Evolutionary conservation across 2,888 invertebrate genomes (phyloP).

Genomic region (Halictus quadricinctus): DNA sequence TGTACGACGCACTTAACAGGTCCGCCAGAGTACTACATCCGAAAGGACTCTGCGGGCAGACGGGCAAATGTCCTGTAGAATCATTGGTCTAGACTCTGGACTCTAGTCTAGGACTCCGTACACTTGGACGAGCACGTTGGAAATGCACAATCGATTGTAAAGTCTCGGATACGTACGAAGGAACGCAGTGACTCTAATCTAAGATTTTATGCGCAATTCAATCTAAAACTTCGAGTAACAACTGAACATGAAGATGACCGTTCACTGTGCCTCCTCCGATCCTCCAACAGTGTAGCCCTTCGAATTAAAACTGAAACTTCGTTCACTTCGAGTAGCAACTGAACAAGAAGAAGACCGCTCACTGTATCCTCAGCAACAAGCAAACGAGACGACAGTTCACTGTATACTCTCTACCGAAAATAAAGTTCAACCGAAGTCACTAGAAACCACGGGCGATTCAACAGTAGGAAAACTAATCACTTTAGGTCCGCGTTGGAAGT

Average conservation of each 20-base stretch:
- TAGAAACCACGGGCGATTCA: not conserved
- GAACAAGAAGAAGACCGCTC: not conserved
- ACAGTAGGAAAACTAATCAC: not conserved
- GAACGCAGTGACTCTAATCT: too few species aligned
- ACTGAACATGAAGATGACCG: not conserved
- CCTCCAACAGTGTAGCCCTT: not conserved
- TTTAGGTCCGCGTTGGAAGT: not conserved
- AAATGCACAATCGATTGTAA: too few species aligned
- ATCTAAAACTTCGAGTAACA: not conserved
- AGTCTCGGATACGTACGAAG: too few species aligned
- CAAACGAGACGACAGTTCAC: too few species aligned
- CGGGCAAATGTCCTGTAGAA: not conserved
- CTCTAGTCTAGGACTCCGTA: not conserved
- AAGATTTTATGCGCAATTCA: not conserved
- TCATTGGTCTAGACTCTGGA: not conserved
- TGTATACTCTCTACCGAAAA: not conserved
- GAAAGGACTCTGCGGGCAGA: constrained; percentile 83
- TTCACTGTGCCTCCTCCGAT: not conserved
- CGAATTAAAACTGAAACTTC: not conserved
- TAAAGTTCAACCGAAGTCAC: not conserved
- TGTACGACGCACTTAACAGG: constrained; percentile 89
- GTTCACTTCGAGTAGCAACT: not conserved
- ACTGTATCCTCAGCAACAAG: not conserved
- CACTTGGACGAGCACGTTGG: not conserved
- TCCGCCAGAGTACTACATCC: constrained; percentile 91